Conservation (phyloP, 1,140 invertebrate genomes). For the Drosophila kepulauana region DNA sequence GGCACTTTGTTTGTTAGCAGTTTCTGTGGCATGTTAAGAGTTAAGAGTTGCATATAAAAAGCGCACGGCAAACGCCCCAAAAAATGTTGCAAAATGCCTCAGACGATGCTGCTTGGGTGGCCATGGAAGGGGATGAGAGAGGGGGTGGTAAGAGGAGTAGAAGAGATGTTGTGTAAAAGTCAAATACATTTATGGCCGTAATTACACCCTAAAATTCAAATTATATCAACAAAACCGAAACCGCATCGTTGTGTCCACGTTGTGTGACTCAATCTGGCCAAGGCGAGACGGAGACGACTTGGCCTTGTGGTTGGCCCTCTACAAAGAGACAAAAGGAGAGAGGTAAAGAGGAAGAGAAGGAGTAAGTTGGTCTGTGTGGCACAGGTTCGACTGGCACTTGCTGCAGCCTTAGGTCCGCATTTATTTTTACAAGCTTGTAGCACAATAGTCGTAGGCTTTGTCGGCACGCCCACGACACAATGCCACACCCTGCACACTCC, state of each 20-base stretch:
- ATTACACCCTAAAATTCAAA: constrained; percentile 85
- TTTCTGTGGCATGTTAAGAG: not conserved
- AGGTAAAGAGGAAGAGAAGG: not conserved
- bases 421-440: constrained; percentile 78
- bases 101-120: constrained; percentile 24
- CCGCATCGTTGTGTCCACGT: constrained; percentile 20
- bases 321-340: not conserved
- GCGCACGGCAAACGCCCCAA: not conserved
- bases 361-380: constrained; percentile 1
- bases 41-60: constrained; percentile 5
- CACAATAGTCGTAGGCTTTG: constrained; percentile 79
- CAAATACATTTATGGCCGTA: constrained; percentile 79
- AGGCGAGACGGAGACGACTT: constrained; percentile 22
- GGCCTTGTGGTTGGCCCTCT: constrained; percentile 47
- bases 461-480: constrained; percentile 62
- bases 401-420: constrained; percentile 45
- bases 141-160: not conserved
- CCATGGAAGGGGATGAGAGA: constrained; percentile 24
- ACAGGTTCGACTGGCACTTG: constrained; percentile 31
- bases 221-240: constrained; percentile 74
- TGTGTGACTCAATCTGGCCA: constrained; percentile 62
- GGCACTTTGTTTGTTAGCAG: constrained; percentile 11
- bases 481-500: not conserved
- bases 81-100: constrained; percentile 19
- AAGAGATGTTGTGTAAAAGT: not conserved